Conservation (phyloP, 2,888 invertebrate species). For the Philonicus albiceps region DNA sequence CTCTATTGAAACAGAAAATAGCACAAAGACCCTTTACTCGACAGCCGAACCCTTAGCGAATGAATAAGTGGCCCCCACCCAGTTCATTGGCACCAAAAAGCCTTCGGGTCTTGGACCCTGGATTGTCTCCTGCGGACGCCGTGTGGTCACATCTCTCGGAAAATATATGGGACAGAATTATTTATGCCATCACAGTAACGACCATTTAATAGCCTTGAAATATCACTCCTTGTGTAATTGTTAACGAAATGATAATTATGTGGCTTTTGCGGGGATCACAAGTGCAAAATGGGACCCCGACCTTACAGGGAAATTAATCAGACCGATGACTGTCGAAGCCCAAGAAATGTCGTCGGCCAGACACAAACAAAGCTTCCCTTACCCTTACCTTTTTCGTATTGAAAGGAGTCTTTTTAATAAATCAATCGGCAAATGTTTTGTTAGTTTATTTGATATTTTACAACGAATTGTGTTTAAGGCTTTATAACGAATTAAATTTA, state of each 20-base stretch:
- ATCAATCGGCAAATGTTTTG: too few relatives aligned
- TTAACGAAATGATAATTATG: not conserved
- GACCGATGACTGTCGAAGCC: not conserved
- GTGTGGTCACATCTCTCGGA: not conserved
- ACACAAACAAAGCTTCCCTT: not conserved
- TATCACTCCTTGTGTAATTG: not conserved
- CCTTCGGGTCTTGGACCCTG: not conserved
- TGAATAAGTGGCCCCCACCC: not conserved
- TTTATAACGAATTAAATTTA: too few relatives aligned
- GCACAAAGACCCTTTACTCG: not conserved
- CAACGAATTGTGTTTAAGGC: too few relatives aligned
- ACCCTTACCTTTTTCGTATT: not conserved
- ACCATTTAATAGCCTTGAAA: not conserved
- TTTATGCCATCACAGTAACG: slow-evolving; percentile 11
- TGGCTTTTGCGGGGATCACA: not conserved
- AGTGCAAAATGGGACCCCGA: not conserved
- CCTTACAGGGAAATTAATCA: not conserved
- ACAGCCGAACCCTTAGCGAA: not conserved
- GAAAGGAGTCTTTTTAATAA: not conserved
- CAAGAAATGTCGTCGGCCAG: not conserved
- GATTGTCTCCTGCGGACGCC: not conserved
- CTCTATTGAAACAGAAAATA: not conserved
- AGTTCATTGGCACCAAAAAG: not conserved
- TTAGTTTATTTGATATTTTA: too few relatives aligned
- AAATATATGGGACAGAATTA: slow-evolving; percentile 20